Evolutionary conservation across 2,113 vertebrate genomes (phyloP), one percentile per base, ranked within the genome.

Genomic region (Salvelinus alpinus): DNA sequence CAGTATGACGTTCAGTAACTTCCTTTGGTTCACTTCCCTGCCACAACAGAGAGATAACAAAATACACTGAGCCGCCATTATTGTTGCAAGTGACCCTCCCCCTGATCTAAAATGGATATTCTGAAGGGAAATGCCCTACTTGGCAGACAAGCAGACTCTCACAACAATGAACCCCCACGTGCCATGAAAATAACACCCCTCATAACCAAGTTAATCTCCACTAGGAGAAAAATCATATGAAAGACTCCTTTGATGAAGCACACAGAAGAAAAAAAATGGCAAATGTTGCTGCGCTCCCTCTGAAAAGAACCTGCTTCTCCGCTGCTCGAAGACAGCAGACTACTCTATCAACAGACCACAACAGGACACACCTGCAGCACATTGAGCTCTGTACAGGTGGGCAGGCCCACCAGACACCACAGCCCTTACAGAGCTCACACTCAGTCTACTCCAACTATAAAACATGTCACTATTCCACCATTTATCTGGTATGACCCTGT

Each of bases 101-200:
- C 38, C 38, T 1, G 8, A 44, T 44, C 38, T 44, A 44, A 44
- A 44, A 44, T 44, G 38, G 38, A 44, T 44, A 44, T 44, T 44
- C 38, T 20, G 54, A 44, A 77, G 78, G 85, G 77, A 85, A 90
- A 91, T 82, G 83, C 84, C 75, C 29, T 82, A 85, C 86, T 82
- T 87, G 86, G 86, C 87, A 87, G 89, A 90, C 84, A 72, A 38
- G 5, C 75, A 29, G 81, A 81, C 85, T 86, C 83, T 80, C 75
- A 85, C 71, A 81, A 86, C 86, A 87, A 90, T 87, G 80, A 84
- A 80, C 77, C 80, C 84, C 80, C 82, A 82, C 78, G 76, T 80
- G 80, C 83, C 85, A 69, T 82, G 83, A 85, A 86, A 89, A 87
- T 83, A 89, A 84, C 73, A 44, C 62, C 62, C 62, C 20, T 54